phyloP scores from a whole-genome alignment of 2,113 vertebrate genomes.

The Corapipo altera region DNA sequence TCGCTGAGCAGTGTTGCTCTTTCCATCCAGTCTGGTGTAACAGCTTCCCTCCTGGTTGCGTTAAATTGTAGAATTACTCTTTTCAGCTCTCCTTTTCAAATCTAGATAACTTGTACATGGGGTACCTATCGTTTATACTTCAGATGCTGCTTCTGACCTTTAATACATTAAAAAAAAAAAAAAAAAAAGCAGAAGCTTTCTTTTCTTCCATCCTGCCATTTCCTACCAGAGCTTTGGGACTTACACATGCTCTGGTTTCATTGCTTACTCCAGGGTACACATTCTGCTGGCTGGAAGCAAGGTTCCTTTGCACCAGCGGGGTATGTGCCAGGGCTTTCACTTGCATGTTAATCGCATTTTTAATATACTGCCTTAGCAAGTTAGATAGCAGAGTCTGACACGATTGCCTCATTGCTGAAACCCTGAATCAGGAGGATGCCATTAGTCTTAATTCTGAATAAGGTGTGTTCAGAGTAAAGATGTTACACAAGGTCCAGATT shows the following conservation, averaged over 20 bases:
- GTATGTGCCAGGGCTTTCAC: not conserved
- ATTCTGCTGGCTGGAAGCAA: not conserved
- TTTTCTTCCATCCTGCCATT: not conserved
- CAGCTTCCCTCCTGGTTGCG: not conserved
- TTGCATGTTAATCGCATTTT: conserved; percentile 17
- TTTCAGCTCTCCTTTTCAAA: not conserved
- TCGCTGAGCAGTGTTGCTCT: not conserved
- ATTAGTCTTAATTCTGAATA: not conserved
- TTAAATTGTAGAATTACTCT: not conserved
- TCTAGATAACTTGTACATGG: not conserved
- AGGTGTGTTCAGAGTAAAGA: not conserved
- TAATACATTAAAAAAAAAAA: not conserved
- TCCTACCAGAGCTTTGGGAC: not conserved
- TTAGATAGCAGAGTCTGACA: not conserved
- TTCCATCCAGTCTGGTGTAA: not conserved
- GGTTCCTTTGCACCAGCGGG: not conserved
- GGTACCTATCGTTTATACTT: not conserved
- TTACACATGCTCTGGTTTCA: not conserved
- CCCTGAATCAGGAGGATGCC: not conserved
- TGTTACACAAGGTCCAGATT: not conserved
- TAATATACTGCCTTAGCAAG: not conserved
- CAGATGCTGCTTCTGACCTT: not conserved
- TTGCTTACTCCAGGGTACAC: not conserved
- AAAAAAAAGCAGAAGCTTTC: not conserved
- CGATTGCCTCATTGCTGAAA: not conserved